These are phyloP conservation scores for Cotesia typhae DNA, from an alignment of 1,140 invertebrate species.

Conservation along the genomic window DNA sequence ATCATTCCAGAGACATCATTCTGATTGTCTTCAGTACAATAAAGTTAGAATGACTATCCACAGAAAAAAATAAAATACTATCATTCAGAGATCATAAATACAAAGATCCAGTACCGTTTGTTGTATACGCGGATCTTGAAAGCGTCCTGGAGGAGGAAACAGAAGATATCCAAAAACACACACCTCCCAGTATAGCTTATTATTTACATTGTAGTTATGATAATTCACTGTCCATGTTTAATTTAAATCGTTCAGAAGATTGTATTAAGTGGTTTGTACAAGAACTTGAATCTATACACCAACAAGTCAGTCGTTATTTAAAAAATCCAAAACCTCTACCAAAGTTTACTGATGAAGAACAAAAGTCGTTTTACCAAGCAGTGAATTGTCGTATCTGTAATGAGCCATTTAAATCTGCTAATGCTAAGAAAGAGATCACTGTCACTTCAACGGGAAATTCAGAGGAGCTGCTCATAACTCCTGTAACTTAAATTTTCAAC, in stretches of 20 bases:
- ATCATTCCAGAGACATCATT: neutral
- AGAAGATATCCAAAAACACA: neutral
- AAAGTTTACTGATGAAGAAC: too few relatives aligned
- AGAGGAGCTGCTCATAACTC: conserved; percentile 24
- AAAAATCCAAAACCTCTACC: too few relatives aligned
- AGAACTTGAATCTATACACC: too few relatives aligned
- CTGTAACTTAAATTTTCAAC: too few relatives aligned
- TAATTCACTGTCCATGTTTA: too few relatives aligned
- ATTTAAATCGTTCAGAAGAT: too few relatives aligned
- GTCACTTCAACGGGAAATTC: neutral
- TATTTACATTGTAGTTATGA: too few relatives aligned
- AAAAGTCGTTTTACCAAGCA: too few relatives aligned
- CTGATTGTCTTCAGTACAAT: neutral
- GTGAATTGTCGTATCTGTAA: too few relatives aligned
- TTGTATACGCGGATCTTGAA: conserved; percentile 38
- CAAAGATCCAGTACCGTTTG: neutral
- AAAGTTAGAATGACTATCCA: conserved; percentile 7
- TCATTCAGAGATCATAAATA: neutral
- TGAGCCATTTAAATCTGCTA: neutral
- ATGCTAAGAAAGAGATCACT: neutral
- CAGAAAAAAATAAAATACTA: conserved; percentile 2
- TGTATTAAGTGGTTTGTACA: too few relatives aligned
- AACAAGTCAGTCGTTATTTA: too few relatives aligned
- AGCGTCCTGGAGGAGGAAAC: conserved; percentile 23
- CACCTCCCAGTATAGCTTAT: too few relatives aligned